A percentile compares a stretch with the other conserved stretches of the same genome.
Evolutionary conservation across 2,113 vertebrate species (phyloP).

Genomic region (Peromyscus californicus): DNA sequence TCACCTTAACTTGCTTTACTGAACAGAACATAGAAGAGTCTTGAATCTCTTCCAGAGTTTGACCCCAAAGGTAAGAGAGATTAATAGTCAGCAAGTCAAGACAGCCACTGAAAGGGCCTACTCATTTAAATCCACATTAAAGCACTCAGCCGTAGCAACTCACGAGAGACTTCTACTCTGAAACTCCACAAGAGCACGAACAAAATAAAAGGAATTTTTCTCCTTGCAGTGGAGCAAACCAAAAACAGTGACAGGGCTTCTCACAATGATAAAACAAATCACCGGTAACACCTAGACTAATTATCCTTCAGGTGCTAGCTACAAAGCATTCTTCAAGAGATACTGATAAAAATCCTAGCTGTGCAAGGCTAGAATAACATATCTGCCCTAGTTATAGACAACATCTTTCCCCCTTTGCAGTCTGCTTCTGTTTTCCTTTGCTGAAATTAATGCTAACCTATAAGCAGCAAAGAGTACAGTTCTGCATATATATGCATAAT

Average conservation of each 20-base stretch:
- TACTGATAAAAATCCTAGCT: background rate
- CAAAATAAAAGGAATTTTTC: background rate
- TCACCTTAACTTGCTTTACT: background rate
- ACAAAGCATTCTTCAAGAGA: background rate
- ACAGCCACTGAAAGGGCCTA: background rate
- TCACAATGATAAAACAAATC: background rate
- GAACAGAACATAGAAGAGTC: background rate
- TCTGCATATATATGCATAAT: background rate
- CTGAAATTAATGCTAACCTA: background rate
- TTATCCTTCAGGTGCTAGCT: background rate
- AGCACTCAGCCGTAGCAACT: background rate
- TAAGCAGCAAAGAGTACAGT: conserved; percentile 3
- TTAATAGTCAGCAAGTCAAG: background rate
- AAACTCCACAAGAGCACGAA: background rate
- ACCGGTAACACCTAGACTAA: background rate
- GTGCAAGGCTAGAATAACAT: background rate
- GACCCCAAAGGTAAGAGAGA: background rate
- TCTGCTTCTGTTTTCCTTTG: background rate
- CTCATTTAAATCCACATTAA: background rate
- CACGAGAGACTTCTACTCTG: background rate
- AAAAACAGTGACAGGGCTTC: background rate
- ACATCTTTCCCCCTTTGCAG: background rate
- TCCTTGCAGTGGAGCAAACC: background rate
- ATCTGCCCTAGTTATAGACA: background rate
- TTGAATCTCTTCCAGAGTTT: background rate